Base-by-base conservation (phyloP, 2,797 vertebrate species). In the Buceros bicornis region DNA sequence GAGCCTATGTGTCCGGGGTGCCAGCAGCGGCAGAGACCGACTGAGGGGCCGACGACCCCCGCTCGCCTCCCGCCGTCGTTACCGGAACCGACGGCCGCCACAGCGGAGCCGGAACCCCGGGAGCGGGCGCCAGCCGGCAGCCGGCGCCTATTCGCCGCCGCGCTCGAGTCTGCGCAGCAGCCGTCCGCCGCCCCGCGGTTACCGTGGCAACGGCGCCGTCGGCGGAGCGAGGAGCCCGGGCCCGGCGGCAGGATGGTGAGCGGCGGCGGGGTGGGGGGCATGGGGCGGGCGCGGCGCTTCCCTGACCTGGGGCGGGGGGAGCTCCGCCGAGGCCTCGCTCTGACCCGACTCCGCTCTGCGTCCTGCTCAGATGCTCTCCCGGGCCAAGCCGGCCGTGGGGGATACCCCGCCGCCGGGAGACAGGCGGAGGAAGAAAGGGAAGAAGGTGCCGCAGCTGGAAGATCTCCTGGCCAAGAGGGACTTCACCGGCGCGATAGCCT, bases 401-500 rank as follows among this genome's bases (percentile, higher is more conserved):
- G 98, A 97, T 89, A 98, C 99, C 77, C 90, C 84, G 22, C 98
- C 96, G 81, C 94, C 97, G 56, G 90, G 92, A 29, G 99, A 99
- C 88, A 99, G 98, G 67, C 98, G 98, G 89, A 99, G 98, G 95
- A 99, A 98, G 97, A 99, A 99, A 93, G 98, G 97, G 5, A 99
- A 98, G 94, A 98, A 98, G 92, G 97, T 98, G 66, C 99, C 99
- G 3, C 97, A 98, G 35, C 84, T 99, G 81, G 99, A 99, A 71
- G 99, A 99, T 47, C 98, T 99, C 58, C 97, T 99, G 60, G 98
- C 97, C 21, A 98, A 98, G 94, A 98, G 99, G 89, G 99, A 99
- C 97, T 99, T 99, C 95, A 98, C 99, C 5, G 99, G 99, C 28
- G 99, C 99, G 13, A 97, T 99, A 83, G 99, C 99, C 11, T 95